A percentile compares a stretch with the other conserved stretches of the same genome.
Conservation (phyloP, 2,888 invertebrate genomes). For the Hemaris fuciformis region DNA sequence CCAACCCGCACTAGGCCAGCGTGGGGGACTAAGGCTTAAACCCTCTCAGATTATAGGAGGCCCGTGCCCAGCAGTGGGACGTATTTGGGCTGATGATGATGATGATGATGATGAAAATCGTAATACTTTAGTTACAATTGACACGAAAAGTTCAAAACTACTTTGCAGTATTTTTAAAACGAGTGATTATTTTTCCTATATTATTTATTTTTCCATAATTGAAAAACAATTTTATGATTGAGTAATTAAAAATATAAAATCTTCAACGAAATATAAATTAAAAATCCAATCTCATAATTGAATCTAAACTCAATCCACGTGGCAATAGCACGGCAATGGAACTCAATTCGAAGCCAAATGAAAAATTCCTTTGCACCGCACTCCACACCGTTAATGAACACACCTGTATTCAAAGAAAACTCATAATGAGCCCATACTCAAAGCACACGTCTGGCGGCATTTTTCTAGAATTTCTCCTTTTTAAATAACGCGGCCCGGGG, state of each 20-base stretch:
- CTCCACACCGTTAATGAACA: slow-evolving; percentile 36
- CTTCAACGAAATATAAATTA: background rate
- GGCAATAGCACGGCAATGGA: slow-evolving; percentile 17
- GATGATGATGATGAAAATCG: too few relatives aligned
- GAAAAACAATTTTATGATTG: background rate
- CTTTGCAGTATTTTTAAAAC: too few relatives aligned
- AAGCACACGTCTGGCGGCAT: slow-evolving; percentile 50
- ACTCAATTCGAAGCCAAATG: slow-evolving; percentile 63
- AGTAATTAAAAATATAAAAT: background rate
- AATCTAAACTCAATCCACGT: slow-evolving; percentile 22
- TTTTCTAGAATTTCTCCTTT: slow-evolving; percentile 49
- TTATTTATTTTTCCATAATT: background rate
- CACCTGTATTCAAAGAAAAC: slow-evolving; percentile 38
- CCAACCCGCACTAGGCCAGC: too few relatives aligned
- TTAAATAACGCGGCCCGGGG: slow-evolving; percentile 20
- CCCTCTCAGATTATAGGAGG: too few relatives aligned
- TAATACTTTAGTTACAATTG: too few relatives aligned
- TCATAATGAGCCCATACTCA: slow-evolving; percentile 53
- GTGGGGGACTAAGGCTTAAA: too few relatives aligned
- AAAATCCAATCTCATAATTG: slow-evolving; percentile 7
- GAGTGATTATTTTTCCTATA: too few relatives aligned
- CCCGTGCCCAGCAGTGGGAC: too few relatives aligned
- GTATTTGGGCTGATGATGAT: too few relatives aligned
- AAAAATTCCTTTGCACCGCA: slow-evolving; percentile 68
- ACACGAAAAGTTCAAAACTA: too few relatives aligned